These are phyloP conservation scores for Leptodactylus fallax DNA, from an alignment of 2,797 vertebrate genomes.

Conservation along the genomic window DNA sequence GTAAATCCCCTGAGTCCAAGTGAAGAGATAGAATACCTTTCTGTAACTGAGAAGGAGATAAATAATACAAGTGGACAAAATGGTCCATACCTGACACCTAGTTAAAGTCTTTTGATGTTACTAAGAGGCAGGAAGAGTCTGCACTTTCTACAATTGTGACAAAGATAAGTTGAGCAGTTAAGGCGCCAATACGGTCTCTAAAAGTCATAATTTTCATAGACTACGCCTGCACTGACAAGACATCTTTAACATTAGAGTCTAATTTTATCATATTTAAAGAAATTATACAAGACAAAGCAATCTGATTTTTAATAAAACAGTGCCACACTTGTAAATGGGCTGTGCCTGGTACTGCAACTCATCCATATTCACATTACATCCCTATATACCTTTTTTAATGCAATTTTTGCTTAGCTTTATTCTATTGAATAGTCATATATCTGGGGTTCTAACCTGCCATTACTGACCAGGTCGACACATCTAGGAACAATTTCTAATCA, in stretches of 20 bases:
- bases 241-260: background rate
- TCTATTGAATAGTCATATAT: too few relatives aligned
- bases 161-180: background rate
- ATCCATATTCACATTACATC: too few relatives aligned
- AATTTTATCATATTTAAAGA: background rate
- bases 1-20: background rate
- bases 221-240: background rate
- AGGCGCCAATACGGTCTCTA: background rate
- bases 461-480: too few relatives aligned
- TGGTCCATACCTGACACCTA: slow-evolving; percentile 3
- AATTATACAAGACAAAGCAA: too few relatives aligned
- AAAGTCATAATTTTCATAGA: background rate
- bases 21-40: slow-evolving; percentile 20
- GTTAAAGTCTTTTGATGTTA: slow-evolving; percentile 9
- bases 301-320: too few relatives aligned
- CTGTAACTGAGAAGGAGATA: slow-evolving; percentile 2
- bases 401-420: too few relatives aligned
- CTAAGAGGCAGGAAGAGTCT: background rate
- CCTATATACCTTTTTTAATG: too few relatives aligned
- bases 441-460: background rate
- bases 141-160: background rate
- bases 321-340: too few relatives aligned
- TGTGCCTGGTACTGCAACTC: too few relatives aligned
- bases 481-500: too few relatives aligned
- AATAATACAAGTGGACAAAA: slow-evolving; percentile 42